Evolutionary conservation across 2,888 invertebrate species (phyloP), one percentile per base, ranked within the genome.

Genomic region (Erebia aethiops): DNA sequence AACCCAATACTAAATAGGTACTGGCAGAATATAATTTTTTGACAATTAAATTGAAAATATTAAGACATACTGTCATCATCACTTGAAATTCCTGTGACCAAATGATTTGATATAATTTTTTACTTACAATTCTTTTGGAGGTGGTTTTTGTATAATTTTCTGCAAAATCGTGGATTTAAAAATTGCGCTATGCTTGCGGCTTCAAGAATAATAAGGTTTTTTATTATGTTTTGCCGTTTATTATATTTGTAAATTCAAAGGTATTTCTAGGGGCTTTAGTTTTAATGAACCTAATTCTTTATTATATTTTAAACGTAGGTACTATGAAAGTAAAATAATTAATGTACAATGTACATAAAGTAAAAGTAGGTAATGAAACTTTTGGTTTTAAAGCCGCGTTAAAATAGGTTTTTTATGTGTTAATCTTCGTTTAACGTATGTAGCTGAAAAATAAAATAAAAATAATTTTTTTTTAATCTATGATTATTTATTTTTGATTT

Each of bases 131-230:
- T 66, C 2, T 26, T 41, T 35, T 64, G 41, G 2, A 51, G 7
- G 4, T 18, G 16, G 1, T 56, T 56, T 43, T 57, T 57, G 43
- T 66, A 1, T 57, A 14, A 49, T 46, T 46, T 35, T 18, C 4
- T 35, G 13, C 9, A 21, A 46, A 21, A 56, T 46, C 18, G 35
- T n/a, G 1, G 7, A 58, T 41, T n/a, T 46, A 14, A 70, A 58
- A 10, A 35, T 65, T 52, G 52, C 41, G 41, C 43, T 54, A 74
- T 74, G 74, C 67, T 71, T 21, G 65, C 74, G 43, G 66, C 72
- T 43, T 69, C 72, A 43, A 62, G 74, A 60, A 66, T 74, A 26
- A 64, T 72, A 63, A 72, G 74, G 74, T 74, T 18, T 16, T 11
- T 46, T 46, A 4, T 46, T 11, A 4, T 46, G 2, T 13, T 46